Evolutionary conservation across 2,113 vertebrate genomes (phyloP), one percentile per base, ranked within the genome.

Genomic region (Carlito syrichta): DNA sequence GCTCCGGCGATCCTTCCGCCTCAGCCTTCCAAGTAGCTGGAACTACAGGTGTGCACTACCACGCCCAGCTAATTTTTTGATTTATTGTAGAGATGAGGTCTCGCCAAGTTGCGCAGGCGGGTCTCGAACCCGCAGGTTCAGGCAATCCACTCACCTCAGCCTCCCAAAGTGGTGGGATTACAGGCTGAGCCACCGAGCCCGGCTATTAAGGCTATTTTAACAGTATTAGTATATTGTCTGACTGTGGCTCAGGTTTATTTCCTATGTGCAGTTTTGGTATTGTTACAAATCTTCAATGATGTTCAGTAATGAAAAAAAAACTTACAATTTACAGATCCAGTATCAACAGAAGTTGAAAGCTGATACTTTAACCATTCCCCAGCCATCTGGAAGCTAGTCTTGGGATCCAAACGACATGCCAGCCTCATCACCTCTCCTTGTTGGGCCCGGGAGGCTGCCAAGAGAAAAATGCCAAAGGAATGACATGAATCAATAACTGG

Each of bases 331-430:
- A 97, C 95, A 56, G 98, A 97, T 60, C 99, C 99, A 17, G 98
- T 97, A 91, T 99, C 99, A 94, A 99, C 93, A 56, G 99, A 99
- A 63, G 98, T 96, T 63, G 98, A 97, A 14, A 99, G 98, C 14
- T 99, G 99, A 97, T 99, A 99, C 89, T 98, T 99, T 20, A 99
- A 97, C 99, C 99, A 99, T 66, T 99, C 99, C 2, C 99, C 99
- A 58, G 99, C 99, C 97, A 99, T 99, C 92, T 99, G 99, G 98
- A 99, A 99, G 91, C 99, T 99, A 82, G 99, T 99, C 38, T 99
- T 98, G 30, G 99, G 99, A 89, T 99, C 99, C 56, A 99, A 98
- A 81, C 99, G 99, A 98, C 99, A 99, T 0, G 99, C 99, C 73
- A 98, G 98, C 92, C 99, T 99, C 97, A 99, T 98, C 89, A 99